Evolutionary conservation across 2,888 invertebrate species (phyloP).

Genomic region (Oscheius sp.): DNA sequence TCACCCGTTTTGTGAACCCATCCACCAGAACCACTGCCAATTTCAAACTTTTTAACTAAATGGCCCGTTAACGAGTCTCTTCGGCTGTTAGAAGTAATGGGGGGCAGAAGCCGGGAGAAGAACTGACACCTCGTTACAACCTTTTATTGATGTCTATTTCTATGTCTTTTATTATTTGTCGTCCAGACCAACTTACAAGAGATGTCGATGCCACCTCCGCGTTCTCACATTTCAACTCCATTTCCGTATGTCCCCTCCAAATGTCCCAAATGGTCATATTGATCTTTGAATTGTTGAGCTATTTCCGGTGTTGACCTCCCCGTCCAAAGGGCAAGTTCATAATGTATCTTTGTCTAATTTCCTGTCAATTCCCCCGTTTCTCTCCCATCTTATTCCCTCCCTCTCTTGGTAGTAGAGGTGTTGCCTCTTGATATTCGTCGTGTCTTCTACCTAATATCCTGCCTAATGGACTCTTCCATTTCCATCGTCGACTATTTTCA

Average conservation of each 20-base stretch:
- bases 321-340: neutral
- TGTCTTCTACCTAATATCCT: constrained; percentile 21
- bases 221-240: constrained; percentile 17
- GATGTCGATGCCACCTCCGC: too few species aligned
- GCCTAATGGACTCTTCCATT: constrained; percentile 32
- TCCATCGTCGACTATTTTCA: constrained; percentile 32
- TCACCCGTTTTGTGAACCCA: neutral
- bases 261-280: too few species aligned
- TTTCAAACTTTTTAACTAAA: neutral
- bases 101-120: too few species aligned
- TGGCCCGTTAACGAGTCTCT: neutral
- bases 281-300: neutral
- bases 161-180: too few species aligned
- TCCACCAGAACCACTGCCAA: neutral
- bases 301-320: neutral
- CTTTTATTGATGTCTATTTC: too few species aligned
- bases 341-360: neutral
- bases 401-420: neutral
- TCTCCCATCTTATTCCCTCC: neutral
- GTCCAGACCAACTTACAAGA: too few species aligned
- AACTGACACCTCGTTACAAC: too few species aligned
- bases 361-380: neutral
- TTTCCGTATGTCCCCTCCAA: constrained; percentile 10
- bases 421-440: constrained; percentile 5
- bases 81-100: neutral